Evolutionary conservation across 2,888 invertebrate species (phyloP).

Genomic region (Pegoplata infirma): DNA sequence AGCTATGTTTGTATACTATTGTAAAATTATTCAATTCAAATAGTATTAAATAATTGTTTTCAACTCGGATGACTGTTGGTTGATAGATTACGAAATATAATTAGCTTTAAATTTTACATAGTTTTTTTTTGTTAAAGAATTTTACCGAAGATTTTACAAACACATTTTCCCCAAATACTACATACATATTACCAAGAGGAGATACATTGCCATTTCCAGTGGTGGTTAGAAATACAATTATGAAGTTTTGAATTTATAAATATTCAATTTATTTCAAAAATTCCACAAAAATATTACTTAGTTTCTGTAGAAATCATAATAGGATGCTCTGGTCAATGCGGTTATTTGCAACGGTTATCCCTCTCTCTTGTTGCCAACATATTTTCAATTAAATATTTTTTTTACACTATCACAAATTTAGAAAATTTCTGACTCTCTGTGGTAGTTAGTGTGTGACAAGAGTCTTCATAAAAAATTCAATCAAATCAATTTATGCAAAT

Average conservation of each 20-base stretch:
- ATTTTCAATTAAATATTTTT: slow-evolving; percentile 38
- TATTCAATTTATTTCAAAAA: slow-evolving; percentile 31
- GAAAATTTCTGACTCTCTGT: slow-evolving; percentile 42
- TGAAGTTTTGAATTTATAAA: slow-evolving; percentile 46
- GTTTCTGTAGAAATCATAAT: slow-evolving; percentile 6
- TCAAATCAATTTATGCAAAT: slow-evolving; percentile 79
- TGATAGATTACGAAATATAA: slow-evolving; percentile 35
- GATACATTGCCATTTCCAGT: slow-evolving; percentile 7
- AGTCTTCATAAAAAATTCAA: slow-evolving; percentile 76
- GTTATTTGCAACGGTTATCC: background rate
- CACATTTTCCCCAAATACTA: background rate
- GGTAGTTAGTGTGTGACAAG: slow-evolving; percentile 19
- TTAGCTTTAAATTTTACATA: background rate
- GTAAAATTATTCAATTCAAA: too few species aligned
- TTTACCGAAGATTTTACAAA: background rate
- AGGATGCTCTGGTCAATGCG: slow-evolving; percentile 8
- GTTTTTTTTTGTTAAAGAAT: background rate
- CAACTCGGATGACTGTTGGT: background rate
- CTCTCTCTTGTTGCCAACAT: slow-evolving; percentile 5
- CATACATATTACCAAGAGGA: slow-evolving; percentile 4
- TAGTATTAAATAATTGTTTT: background rate
- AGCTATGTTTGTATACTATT: slow-evolving; percentile 1
- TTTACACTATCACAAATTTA: slow-evolving; percentile 51
- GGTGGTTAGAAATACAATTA: slow-evolving; percentile 45
- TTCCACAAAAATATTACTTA: slow-evolving; percentile 21